Evolutionary conservation across 2,888 invertebrate species (phyloP), one percentile per base, ranked within the genome.

Genomic region (Ferrisia virgata): DNA sequence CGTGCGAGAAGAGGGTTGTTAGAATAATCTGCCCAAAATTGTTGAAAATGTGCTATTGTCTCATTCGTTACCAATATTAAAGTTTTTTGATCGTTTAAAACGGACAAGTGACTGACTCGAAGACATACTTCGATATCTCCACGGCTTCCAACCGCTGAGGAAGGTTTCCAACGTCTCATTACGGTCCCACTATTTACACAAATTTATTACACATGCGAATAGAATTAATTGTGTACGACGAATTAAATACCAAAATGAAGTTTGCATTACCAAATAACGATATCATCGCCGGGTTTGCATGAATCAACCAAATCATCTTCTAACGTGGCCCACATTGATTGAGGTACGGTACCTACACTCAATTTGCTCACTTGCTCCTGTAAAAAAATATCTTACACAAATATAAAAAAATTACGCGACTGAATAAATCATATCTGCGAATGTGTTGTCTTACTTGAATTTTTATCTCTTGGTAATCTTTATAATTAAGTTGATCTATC

Each of bases 251-350:
- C 6, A 11, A 39, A 22, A 22, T 8, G 15, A 69, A 64, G n/a
- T 80, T n/a, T 0, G 36, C 4, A 18, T 88, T 89, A 96, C 96
- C 94, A 94, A 86, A 96, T 92, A 86, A 93, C 92, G 18, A 96
- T 92, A 90, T 95, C 94, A 90, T 97, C 96, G 0, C 97, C 97
- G 82, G 96, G 96, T 89, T 95, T 95, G 88, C 96, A 96, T 85
- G 90, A 90, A 88, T 96, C 96, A 0, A 96, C 96, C 31, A 97
- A 90, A 89, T 96, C 96, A 90, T 96, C 93, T 88, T 95, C 94
- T 64, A 96, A 88, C 0, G 94, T 92, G 0, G 95, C 93, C 92
- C 93, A 92, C 90, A 95, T 91, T 0, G 94, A 92, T 15, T 92
- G 91, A 0, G 95, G 95, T 87, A 95, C 93, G 31, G 92, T 91